A percentile compares a stretch with the other conserved stretches of the same genome.
phyloP scores from a whole-genome alignment of 2,888 invertebrate genomes.

The Chymomyza caudatula region DNA sequence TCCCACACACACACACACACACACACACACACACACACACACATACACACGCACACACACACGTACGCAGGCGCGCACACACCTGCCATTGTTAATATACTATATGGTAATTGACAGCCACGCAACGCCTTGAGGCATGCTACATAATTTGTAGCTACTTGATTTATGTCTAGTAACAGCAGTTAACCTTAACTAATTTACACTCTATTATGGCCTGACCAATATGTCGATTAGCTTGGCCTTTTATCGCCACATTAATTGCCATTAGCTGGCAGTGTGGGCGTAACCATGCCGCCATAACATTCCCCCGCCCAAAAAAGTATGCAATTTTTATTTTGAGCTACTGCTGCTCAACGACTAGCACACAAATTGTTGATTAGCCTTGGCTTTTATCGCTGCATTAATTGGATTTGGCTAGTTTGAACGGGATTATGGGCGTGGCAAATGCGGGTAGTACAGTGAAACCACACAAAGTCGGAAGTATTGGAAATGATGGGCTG shows the following conservation, averaged over 20 bases:
- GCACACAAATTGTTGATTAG: not conserved
- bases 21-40: conserved; percentile 10
- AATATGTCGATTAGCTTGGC: conserved; percentile 38
- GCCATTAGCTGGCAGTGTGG: not conserved
- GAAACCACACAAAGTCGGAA: not conserved
- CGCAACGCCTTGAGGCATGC: not conserved
- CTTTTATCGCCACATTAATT: conserved; percentile 1
- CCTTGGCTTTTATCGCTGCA: not conserved
- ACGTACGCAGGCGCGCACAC: conserved; percentile 15
- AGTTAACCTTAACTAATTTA: conserved; percentile 29
- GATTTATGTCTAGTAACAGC: conserved; percentile 29
- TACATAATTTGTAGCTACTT: not conserved
- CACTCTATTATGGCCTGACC: conserved; percentile 30
- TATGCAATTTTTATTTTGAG: conserved; percentile 1
- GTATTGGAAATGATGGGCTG: no score
- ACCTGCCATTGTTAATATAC: conserved; percentile 26
- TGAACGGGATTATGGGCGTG: not conserved
- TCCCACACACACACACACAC: not conserved
- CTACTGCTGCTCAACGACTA: not conserved
- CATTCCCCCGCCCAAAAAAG: not conserved
- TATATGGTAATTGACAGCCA: conserved; percentile 27
- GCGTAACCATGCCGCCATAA: not conserved
- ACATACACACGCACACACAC: conserved; percentile 15
- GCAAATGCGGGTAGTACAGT: not conserved
- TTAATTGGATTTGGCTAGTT: not conserved